Conservation (phyloP, 1,140 invertebrate genomes). For the Drosophila nikananu region DNA sequence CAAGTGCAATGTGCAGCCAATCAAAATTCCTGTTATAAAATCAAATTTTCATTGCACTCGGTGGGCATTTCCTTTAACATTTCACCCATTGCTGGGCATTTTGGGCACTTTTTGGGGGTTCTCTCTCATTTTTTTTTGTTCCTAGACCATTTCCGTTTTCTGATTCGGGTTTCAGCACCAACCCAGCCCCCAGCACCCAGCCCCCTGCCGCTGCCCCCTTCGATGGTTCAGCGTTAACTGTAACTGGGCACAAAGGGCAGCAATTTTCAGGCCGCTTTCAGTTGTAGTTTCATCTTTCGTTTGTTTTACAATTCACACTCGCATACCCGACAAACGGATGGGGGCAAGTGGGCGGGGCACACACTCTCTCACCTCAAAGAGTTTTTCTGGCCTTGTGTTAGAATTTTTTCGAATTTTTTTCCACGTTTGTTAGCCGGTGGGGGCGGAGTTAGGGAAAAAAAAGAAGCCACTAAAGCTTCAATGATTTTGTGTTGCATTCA, state of each 20-base stretch:
- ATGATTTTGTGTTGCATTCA: constrained; percentile 44
- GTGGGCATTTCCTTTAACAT: constrained; percentile 69
- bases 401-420: constrained; percentile 39
- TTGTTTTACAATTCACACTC: constrained; percentile 56
- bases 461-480: constrained; percentile 12
- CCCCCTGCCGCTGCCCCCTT: not conserved
- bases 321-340: constrained; percentile 12
- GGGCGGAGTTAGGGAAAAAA: not conserved
- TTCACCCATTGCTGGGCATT: constrained; percentile 43
- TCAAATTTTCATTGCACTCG: constrained; percentile 81
- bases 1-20: constrained; percentile 66
- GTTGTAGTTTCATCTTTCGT: constrained; percentile 74
- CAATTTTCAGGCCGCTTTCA: constrained; percentile 62
- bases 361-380: constrained; percentile 64
- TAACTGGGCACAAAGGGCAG: constrained; percentile 67
- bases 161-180: constrained; percentile 41
- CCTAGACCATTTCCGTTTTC: constrained; percentile 43
- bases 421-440: constrained; percentile 6
- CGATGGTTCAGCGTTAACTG: constrained; percentile 42
- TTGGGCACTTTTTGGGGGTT: constrained; percentile 28
- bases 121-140: constrained; percentile 31
- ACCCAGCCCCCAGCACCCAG: not conserved
- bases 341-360: not conserved
- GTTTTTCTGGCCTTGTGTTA: constrained; percentile 63
- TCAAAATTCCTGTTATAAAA: constrained; percentile 83